These are phyloP conservation scores for Mandrillus leucophaeus DNA, from an alignment of 2,113 vertebrate species.

Conservation along the genomic window DNA sequence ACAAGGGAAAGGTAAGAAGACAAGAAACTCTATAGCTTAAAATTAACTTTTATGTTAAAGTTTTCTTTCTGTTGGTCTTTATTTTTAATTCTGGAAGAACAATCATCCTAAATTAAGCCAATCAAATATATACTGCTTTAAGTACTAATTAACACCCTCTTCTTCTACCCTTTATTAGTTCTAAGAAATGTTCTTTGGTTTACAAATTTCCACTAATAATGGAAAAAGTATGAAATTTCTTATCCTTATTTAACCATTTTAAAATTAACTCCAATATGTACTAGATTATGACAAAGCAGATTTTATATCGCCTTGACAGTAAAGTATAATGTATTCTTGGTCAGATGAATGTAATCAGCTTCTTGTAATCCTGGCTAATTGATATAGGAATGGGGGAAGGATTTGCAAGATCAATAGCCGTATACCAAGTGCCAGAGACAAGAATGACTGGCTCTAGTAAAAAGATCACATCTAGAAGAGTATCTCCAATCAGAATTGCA, in stretches of 20 bases:
- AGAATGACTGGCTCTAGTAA: not conserved
- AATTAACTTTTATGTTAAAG: not conserved
- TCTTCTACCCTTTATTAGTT: not conserved
- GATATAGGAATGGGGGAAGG: not conserved
- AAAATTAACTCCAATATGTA: not conserved
- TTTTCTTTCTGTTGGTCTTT: not conserved
- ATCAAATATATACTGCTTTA: not conserved
- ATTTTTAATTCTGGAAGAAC: slow-evolving; percentile 14
- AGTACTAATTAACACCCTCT: not conserved
- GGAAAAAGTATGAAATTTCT: not conserved
- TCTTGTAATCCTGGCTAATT: not conserved
- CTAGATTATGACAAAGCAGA: not conserved
- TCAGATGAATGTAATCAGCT: not conserved
- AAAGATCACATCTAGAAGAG: not conserved
- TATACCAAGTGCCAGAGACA: not conserved
- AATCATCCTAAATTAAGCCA: not conserved
- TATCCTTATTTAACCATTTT: not conserved
- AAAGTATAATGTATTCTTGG: not conserved
- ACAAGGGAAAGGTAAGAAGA: not conserved
- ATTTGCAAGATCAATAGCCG: not conserved
- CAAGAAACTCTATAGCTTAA: not conserved
- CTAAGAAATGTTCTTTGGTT: not conserved
- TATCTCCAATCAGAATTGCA: not conserved
- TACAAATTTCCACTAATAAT: not conserved
- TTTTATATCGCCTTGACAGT: not conserved